Evolutionary conservation across 2,113 vertebrate species (phyloP).

Genomic region (Haemorhous mexicanus): DNA sequence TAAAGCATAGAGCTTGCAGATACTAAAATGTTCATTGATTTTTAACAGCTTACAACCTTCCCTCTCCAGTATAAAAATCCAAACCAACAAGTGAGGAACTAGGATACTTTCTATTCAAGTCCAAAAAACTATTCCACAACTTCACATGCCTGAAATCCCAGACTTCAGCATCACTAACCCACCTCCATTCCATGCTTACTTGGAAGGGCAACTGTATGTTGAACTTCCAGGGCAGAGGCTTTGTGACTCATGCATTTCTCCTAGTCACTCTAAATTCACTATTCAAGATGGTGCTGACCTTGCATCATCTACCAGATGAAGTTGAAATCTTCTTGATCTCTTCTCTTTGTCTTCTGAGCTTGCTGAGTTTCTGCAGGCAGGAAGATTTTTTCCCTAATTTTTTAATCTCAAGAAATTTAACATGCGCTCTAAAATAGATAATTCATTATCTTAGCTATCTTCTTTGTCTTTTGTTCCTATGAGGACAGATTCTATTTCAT

Average conservation of each 20-base stretch:
- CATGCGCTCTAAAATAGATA: not conserved
- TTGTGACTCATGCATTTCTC: not conserved
- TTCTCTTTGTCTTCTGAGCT: not conserved
- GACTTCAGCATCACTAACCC: not conserved
- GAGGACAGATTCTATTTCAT: not conserved
- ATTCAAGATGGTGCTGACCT: not conserved
- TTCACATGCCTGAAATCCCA: not conserved
- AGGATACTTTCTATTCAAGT: not conserved
- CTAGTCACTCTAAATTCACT: not conserved
- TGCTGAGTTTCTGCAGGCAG: not conserved
- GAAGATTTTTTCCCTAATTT: not conserved
- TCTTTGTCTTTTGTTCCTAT: not conserved
- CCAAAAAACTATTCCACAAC: not conserved
- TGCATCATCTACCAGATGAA: not conserved
- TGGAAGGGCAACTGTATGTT: not conserved
- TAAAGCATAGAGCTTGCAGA: not conserved
- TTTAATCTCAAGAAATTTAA: not conserved
- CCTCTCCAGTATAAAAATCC: accelerated
- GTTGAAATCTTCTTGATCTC: not conserved
- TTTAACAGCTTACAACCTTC: not conserved
- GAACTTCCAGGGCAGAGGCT: not conserved
- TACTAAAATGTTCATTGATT: not conserved
- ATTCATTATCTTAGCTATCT: not conserved
- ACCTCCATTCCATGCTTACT: not conserved
- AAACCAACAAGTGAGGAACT: not conserved